Evolutionary conservation across 2,888 invertebrate species (phyloP).

Genomic region (Neoitamus cyanurus): DNA sequence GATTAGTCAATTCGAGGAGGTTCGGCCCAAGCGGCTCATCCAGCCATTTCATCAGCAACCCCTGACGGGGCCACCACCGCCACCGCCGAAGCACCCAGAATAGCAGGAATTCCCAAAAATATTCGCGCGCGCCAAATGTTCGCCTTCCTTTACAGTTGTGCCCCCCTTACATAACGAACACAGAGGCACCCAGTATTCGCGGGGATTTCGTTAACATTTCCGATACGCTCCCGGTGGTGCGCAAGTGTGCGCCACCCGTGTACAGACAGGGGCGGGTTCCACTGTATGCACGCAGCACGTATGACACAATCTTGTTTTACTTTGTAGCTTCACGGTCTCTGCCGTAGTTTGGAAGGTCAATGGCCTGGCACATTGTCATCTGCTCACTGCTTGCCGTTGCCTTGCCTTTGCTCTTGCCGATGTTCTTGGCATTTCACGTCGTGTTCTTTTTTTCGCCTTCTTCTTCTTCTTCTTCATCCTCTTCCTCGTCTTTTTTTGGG

Average conservation of each 20-base stretch:
- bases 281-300: slow-evolving; percentile 4
- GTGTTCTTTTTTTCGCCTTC: not conserved
- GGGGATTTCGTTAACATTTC: not conserved
- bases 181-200: not conserved
- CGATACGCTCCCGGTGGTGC: not conserved
- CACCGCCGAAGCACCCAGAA: not conserved
- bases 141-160: not conserved
- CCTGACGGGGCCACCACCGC: not conserved
- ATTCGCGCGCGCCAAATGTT: slow-evolving; percentile 24
- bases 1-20: not conserved
- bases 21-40: not conserved
- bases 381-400: slow-evolving; percentile 22
- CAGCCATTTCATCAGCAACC: too few relatives aligned
- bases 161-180: slow-evolving; percentile 22
- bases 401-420: not conserved
- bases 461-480: not conserved
- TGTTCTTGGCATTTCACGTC: not conserved
- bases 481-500: not conserved
- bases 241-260: not conserved
- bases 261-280: not conserved
- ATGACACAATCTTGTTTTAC: slow-evolving; percentile 30
- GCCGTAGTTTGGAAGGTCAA: slow-evolving; percentile 51
- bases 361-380: slow-evolving; percentile 50
- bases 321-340: slow-evolving; percentile 45
- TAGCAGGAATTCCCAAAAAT: not conserved